Base-by-base conservation (phyloP, 2,797 vertebrate genomes). In the Fratercula arctica region DNA sequence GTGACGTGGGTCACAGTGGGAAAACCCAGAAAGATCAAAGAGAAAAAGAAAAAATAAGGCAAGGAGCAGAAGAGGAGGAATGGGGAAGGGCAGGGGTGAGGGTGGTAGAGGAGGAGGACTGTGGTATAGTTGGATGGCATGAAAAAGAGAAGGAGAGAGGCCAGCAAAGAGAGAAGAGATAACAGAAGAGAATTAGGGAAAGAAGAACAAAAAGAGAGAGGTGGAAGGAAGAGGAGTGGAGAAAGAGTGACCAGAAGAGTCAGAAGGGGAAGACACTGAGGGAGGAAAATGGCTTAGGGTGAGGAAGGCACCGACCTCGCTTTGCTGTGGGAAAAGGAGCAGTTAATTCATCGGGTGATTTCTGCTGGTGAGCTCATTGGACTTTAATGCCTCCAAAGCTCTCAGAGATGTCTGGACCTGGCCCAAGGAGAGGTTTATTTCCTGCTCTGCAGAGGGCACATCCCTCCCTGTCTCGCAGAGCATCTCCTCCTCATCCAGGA, bases 1-100 rank as follows among this genome's bases (percentile, higher is more conserved):
- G 2, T 35, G 61, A 61, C 1, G 4, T 0, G 3, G 54, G 31
- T 54, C n/a, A 54, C 16, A 28, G 31, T 16, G 53, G 45, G 23
- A 77, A 77, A 83, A 29, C 21, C 16, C 24, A 20, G 73, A 37
- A 68, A 48, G 20, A 53, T 19, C 35, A 51, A 84, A 57, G 13
- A 43, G 50, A 31, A 54, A 70, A 66, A 33, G 33, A 18, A 41
- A 70, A 39, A 51, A 39, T 17, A 41, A 67, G 39, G 13, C 25
- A n/a, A 80, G 60, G 51, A 73, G 37, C 31, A 35, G 57, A 48
- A 33, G 26, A 39, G 20, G n/a, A 85, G 20, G 45, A 85, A 59
- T 5, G 10, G 25, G 53, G 66, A 72, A 66, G 51, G 39, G 35
- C 26, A 20, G 29, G 51, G 20, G 50, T 18, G 66, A 64, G 20